Evolutionary conservation across 2,113 vertebrate genomes (phyloP).

Genomic region (Micromys minutus): DNA sequence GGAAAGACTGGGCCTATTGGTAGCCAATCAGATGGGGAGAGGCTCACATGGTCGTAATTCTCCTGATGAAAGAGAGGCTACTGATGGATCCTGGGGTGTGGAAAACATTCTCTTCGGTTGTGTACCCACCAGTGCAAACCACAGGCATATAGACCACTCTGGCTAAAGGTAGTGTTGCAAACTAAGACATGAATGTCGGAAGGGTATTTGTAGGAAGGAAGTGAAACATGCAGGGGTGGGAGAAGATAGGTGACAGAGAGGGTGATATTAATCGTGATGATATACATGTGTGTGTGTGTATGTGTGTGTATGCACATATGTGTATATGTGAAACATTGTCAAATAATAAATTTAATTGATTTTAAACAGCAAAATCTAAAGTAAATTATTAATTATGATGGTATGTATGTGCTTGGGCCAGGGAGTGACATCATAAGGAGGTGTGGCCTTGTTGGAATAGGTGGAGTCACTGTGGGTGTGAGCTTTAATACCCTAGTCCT

Average conservation of each 20-base stretch:
- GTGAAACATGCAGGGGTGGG: too few relatives aligned
- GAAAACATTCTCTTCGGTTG: background rate
- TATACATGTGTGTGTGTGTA: too few relatives aligned
- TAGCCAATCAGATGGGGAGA: background rate
- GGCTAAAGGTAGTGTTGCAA: background rate
- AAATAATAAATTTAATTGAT: background rate
- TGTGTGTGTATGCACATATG: too few relatives aligned
- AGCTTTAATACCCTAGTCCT: too few relatives aligned
- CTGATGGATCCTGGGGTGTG: too few relatives aligned
- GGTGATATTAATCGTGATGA: background rate
- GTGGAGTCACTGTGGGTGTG: too few relatives aligned
- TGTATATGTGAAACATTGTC: background rate
- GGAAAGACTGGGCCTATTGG: background rate
- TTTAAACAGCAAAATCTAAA: slow-evolving; percentile 55
- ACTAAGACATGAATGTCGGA: background rate
- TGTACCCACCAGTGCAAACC: background rate
- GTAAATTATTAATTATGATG: slow-evolving; percentile 70
- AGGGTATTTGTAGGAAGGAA: background rate
- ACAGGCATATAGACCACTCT: too few relatives aligned
- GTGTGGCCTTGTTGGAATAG: too few relatives aligned
- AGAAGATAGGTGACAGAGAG: background rate
- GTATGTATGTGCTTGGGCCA: too few relatives aligned
- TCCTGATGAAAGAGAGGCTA: background rate
- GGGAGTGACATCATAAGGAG: too few relatives aligned
- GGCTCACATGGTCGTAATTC: background rate